These are phyloP conservation scores for Otocyon megalotis DNA, from an alignment of 2,113 vertebrate genomes.

Conservation along the genomic window DNA sequence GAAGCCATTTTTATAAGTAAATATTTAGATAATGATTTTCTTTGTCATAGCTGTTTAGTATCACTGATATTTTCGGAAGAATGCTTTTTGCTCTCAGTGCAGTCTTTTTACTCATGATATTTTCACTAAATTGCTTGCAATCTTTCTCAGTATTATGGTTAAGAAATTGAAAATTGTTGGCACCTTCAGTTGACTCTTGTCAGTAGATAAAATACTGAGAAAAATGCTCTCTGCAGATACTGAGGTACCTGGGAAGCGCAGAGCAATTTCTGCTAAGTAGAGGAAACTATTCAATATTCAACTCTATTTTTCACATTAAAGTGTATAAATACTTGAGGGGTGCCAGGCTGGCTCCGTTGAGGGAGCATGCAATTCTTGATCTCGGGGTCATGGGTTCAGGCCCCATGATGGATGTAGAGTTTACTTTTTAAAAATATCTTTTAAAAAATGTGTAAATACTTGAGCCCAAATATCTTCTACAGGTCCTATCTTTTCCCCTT, in stretches of 20 bases:
- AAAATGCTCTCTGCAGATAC: background rate
- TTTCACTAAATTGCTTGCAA: slow-evolving; percentile 21
- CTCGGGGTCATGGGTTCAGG: background rate
- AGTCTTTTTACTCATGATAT: background rate
- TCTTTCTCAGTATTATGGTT: background rate
- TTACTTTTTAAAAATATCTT: background rate
- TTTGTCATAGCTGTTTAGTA: background rate
- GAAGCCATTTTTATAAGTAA: background rate
- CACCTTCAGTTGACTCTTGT: background rate
- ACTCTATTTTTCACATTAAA: background rate
- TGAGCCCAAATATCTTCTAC: background rate
- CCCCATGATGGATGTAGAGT: background rate
- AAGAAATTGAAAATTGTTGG: background rate
- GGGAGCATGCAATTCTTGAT: background rate
- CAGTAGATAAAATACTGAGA: background rate
- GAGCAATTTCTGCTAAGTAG: background rate
- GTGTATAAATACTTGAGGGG: slow-evolving; percentile 15
- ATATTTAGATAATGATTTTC: slow-evolving; percentile 8
- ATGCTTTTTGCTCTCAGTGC: background rate
- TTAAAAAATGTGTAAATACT: slow-evolving; percentile 24
- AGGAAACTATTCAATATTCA: background rate
- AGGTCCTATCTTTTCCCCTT: background rate
- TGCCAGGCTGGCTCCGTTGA: background rate
- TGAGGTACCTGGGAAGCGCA: background rate
- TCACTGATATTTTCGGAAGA: background rate